phyloP scores from a whole-genome alignment of 2,797 vertebrate species.

The Echeneis naucrates region DNA sequence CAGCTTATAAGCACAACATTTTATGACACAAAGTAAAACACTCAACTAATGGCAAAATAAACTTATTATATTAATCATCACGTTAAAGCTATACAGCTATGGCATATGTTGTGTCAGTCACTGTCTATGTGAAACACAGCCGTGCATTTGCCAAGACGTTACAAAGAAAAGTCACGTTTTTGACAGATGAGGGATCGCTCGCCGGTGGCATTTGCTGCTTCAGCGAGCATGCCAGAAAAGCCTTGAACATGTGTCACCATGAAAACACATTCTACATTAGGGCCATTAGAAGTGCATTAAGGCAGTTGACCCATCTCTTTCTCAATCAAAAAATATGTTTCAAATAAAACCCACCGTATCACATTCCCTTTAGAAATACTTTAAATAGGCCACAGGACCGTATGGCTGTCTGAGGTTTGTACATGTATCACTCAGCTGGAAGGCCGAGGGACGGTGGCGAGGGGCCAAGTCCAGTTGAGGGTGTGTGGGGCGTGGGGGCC shows the following conservation, averaged over 20 bases:
- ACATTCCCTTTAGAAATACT: slow-evolving; percentile 63
- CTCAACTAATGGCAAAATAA: neutral
- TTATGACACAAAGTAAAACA: slow-evolving; percentile 2
- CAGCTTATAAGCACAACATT: slow-evolving; percentile 12
- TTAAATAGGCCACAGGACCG: slow-evolving; percentile 67
- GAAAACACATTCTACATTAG: slow-evolving; percentile 60
- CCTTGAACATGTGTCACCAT: slow-evolving; percentile 74
- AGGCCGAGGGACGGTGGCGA: slow-evolving; percentile 59
- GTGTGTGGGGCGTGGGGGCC: slow-evolving; percentile 66
- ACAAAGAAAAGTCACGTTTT: slow-evolving; percentile 48
- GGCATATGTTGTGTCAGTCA: slow-evolving; percentile 31
- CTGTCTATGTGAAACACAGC: slow-evolving; percentile 18
- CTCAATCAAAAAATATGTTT: slow-evolving; percentile 59
- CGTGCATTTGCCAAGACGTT: slow-evolving; percentile 3
- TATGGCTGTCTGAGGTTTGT: slow-evolving; percentile 67
- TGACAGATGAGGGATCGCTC: slow-evolving; percentile 46
- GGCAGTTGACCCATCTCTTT: slow-evolving; percentile 62
- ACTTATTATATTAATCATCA: neutral
- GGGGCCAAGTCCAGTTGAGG: slow-evolving; percentile 66
- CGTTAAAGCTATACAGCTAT: neutral
- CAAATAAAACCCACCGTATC: slow-evolving; percentile 63
- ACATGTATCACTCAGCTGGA: slow-evolving; percentile 78
- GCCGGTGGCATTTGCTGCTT: slow-evolving; percentile 63
- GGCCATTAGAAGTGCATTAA: slow-evolving; percentile 59
- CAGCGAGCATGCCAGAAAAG: slow-evolving; percentile 52